Base-by-base conservation (phyloP, 2,113 vertebrate species). In the Tachycineta bicolor region DNA sequence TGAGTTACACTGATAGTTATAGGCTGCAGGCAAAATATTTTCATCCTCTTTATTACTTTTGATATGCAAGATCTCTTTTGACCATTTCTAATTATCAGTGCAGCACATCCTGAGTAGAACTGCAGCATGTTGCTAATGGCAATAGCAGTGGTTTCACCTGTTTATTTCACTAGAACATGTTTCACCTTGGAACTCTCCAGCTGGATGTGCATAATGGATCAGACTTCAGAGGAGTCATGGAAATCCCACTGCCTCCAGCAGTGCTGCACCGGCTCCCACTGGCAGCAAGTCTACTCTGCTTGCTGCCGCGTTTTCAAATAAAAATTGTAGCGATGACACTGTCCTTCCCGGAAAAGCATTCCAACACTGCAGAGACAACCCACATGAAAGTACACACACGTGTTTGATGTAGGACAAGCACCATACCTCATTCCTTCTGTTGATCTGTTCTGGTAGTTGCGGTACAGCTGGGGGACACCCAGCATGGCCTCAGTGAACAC, bases 371-470 rank as follows among this genome's bases (percentile, higher is more conserved):
- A 43, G 31, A 41, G 59, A 60, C 37, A 12, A 9, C 18, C 25
- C 29, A 8, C n/a, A 22, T 0, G 0, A n/a, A 76, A 47, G 44
- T 23, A 24, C 23, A 39, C 19, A 14, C 16, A 12, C 0, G 46
- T 37, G 46, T 37, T 59, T 76, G 44, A 29, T 1, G 5, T 1
- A 29, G 55, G 67, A 64, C 41, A 87, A 86, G 47, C 31, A 44
- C 20, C 77, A 26, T 97, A 99, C 99, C 99, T 99, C 99, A 99
- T 99, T 94, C 99, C 99, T 89, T 99, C 99, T 1, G 99, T 99
- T 11, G 99, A 99, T 71, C 98, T 99, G 95, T 99, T 99, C 95
- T 98, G 98, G 84, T 99, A 98, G 97, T 99, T 99, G 69, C 99
- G 98, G 97, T 99, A 99, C 70, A 99, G 98, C 96, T 99, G 99